Percentiles rank a stretch among this genome's conserved stretches.
Evolutionary conservation across 1,140 invertebrate genomes (phyloP).

Genomic region (Brachionus asplanchnoidis): DNA sequence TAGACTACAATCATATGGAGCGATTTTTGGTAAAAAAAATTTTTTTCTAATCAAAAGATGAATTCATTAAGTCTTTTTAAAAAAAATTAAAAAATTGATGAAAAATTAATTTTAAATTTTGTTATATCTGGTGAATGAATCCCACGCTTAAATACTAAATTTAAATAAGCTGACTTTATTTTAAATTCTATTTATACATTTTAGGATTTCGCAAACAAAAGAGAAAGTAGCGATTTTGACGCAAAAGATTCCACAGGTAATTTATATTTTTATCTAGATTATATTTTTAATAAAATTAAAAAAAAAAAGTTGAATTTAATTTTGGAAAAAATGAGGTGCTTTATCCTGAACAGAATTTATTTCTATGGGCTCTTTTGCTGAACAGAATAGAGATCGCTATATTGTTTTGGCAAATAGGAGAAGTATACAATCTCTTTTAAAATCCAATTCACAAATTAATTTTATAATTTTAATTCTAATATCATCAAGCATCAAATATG

Average conservation of each 20-base stretch:
- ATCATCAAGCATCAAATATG: slow-evolving; percentile 44
- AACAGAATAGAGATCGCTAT: slow-evolving; percentile 50
- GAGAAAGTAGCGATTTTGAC: slow-evolving; percentile 24
- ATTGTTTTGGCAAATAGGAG: slow-evolving; percentile 51
- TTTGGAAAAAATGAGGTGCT: slow-evolving; percentile 44
- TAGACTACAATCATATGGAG: slow-evolving; percentile 23
- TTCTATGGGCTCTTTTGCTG: slow-evolving; percentile 53
- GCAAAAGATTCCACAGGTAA: slow-evolving; percentile 24
- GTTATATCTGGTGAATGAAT: too few species aligned
- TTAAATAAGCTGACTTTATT: not conserved
- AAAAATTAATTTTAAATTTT: too few species aligned
- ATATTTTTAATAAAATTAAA: not conserved
- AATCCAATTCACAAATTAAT: too few species aligned
- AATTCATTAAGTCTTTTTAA: not conserved
- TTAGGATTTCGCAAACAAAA: slow-evolving; percentile 38
- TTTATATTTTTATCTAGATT: not conserved
- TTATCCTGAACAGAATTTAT: slow-evolving; percentile 51
- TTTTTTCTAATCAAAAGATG: not conserved
- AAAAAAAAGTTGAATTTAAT: slow-evolving; percentile 15
- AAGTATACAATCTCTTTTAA: slow-evolving; percentile 42
- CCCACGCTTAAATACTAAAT: too few species aligned
- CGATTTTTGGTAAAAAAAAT: slow-evolving; percentile 16
- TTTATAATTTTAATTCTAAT: not conserved
- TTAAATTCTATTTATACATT: not conserved
- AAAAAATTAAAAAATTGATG: too few species aligned